Conservation (phyloP, 2,888 invertebrate species). For the Nomada hirtipes region DNA sequence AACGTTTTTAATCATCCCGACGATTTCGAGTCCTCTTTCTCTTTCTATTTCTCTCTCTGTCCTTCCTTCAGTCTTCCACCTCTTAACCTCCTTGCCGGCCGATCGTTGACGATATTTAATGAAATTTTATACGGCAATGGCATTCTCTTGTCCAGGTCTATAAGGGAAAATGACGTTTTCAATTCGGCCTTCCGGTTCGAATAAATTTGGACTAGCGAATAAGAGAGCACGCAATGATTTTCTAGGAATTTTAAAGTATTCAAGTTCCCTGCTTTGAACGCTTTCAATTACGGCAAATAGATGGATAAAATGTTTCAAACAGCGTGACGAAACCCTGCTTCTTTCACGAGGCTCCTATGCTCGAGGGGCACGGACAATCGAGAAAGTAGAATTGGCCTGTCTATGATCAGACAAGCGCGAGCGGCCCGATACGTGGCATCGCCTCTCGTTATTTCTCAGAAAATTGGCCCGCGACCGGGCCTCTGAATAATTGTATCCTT, state of each 20-base stretch:
- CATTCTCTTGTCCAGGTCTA: neutral
- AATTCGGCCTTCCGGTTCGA: neutral
- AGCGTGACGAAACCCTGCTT: too few species aligned
- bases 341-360: neutral
- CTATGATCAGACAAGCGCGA: constrained; percentile 46
- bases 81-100: constrained; percentile 16
- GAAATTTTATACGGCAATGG: constrained; percentile 25
- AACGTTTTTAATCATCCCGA: constrained; percentile 55
- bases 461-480: neutral
- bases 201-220: too few species aligned
- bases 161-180: neutral
- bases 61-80: neutral
- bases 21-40: constrained; percentile 28
- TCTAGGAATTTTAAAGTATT: neutral
- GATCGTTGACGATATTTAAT: constrained; percentile 24
- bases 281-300: neutral
- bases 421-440: neutral
- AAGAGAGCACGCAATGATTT: neutral
- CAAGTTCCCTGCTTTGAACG: neutral
- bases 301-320: too few species aligned
- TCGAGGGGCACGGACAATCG: neutral
- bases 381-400: constrained; percentile 50
- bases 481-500: constrained; percentile 16
- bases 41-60: neutral
- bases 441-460: constrained; percentile 10